Evolutionary conservation across 2,888 invertebrate genomes (phyloP).

Genomic region (Torymus aiolomorphi): DNA sequence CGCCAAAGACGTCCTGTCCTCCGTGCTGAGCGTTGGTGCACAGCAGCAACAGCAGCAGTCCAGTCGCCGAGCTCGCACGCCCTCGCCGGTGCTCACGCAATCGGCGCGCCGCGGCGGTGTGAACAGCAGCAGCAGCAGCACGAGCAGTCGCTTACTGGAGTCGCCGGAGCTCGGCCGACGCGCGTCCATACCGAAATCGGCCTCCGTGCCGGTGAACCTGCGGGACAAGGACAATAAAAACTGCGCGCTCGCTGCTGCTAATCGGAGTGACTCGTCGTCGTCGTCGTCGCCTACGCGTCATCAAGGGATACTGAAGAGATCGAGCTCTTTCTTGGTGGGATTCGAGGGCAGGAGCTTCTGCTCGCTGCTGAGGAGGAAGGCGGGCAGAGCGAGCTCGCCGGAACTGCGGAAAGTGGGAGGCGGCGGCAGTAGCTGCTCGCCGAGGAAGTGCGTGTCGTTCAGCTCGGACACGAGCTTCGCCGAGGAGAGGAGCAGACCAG

Average conservation of each 20-base stretch:
- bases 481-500: slow-evolving; percentile 50
- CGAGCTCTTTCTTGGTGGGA: slow-evolving; percentile 65
- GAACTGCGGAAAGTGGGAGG: slow-evolving; percentile 25
- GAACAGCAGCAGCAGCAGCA: neutral
- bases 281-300: too few relatives aligned
- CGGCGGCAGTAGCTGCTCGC: neutral
- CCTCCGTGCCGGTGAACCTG: slow-evolving; percentile 66
- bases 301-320: slow-evolving; percentile 63
- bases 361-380: neutral
- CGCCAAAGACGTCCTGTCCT: slow-evolving; percentile 17
- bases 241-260: neutral
- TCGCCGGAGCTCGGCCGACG: slow-evolving; percentile 57
- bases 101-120: neutral
- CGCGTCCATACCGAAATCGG: slow-evolving; percentile 62
- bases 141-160: neutral
- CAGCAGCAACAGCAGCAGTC: slow-evolving; percentile 26
- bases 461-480: slow-evolving; percentile 71
- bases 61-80: slow-evolving; percentile 9
- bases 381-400: slow-evolving; percentile 52
- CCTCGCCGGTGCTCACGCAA: slow-evolving; percentile 31
- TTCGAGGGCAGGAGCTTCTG: slow-evolving; percentile 34
- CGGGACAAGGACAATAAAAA: slow-evolving; percentile 44
- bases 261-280: too few relatives aligned
- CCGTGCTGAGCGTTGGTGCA: neutral
- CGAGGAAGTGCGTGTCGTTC: slow-evolving; percentile 71